These are phyloP conservation scores for Spodoptera litura DNA, from an alignment of 1,140 invertebrate species.

Conservation along the genomic window DNA sequence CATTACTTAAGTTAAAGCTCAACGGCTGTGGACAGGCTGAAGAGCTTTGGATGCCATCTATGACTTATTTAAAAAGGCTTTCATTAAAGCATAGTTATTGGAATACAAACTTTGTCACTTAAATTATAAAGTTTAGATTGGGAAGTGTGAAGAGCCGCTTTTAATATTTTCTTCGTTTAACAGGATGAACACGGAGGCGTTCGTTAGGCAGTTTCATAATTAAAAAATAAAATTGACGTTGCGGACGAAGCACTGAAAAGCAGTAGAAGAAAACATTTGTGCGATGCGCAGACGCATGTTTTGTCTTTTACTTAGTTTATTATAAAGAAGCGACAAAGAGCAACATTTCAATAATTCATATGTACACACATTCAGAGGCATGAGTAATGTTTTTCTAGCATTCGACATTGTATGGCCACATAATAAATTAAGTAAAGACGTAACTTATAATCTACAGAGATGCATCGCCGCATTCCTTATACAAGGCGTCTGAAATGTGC, in stretches of 20 bases:
- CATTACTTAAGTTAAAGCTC: slow-evolving; percentile 81
- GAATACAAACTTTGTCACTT: slow-evolving; percentile 45
- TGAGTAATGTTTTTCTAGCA: slow-evolving; percentile 35
- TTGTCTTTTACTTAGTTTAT: slow-evolving; percentile 19
- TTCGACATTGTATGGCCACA: slow-evolving; percentile 31
- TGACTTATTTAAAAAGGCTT: slow-evolving; percentile 49
- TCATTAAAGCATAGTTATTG: slow-evolving; percentile 22
- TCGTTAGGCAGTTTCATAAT: slow-evolving; percentile 83
- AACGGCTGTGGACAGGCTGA: slow-evolving; percentile 75
- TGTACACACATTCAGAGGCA: slow-evolving; percentile 28
- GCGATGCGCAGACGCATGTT: slow-evolving; percentile 26
- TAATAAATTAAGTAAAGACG: slow-evolving; percentile 42
- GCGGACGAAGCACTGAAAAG: slow-evolving; percentile 74
- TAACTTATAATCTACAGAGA: slow-evolving; percentile 21
- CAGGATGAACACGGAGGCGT: slow-evolving; percentile 61
- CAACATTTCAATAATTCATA: slow-evolving; percentile 36
- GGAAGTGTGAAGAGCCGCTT: slow-evolving; percentile 12
- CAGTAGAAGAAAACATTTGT: slow-evolving; percentile 37
- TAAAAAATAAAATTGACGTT: slow-evolving; percentile 83
- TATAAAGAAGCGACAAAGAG: slow-evolving; percentile 33
- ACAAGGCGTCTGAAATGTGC: slow-evolving; percentile 30
- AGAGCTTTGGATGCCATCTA: slow-evolving; percentile 67
- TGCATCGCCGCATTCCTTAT: slow-evolving; percentile 12
- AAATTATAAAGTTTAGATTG: slow-evolving; percentile 46
- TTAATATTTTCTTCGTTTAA: slow-evolving; percentile 40